Percentiles rank a stretch among this genome's conserved stretches.
These are phyloP conservation scores for Aspidapion aeneum DNA, from an alignment of 2,888 invertebrate species.

Conservation along the genomic window DNA sequence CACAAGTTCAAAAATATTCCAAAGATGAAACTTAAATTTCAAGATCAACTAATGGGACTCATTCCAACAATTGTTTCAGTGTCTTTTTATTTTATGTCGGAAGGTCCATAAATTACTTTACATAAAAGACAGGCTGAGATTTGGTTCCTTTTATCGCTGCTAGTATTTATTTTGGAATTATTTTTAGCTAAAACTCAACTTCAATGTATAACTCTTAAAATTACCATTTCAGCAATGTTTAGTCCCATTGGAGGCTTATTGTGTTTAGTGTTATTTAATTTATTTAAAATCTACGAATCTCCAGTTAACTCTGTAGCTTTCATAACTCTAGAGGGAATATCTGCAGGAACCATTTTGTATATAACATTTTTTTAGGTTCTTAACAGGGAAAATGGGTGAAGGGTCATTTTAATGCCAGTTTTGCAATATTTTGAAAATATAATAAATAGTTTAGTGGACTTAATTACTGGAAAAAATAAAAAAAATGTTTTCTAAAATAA, in stretches of 20 bases:
- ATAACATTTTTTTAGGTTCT: constrained; percentile 51
- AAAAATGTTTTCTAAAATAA: constrained; percentile 2
- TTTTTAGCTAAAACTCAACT: constrained; percentile 47
- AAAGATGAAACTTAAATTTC: constrained; percentile 26
- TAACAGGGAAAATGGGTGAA: constrained; percentile 44
- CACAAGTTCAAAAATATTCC: constrained; percentile 13
- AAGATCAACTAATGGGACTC: constrained; percentile 44
- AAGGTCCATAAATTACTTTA: constrained; percentile 54
- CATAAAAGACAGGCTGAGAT: constrained; percentile 48
- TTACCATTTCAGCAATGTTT: constrained; percentile 49
- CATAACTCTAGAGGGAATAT: constrained; percentile 48
- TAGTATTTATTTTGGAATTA: constrained; percentile 52
- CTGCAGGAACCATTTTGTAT: constrained; percentile 52
- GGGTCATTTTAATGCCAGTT: constrained; percentile 45
- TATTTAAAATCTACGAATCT: constrained; percentile 28
- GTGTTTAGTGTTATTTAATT: constrained; percentile 37
- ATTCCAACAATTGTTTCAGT: constrained; percentile 50
- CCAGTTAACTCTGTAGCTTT: constrained; percentile 45
- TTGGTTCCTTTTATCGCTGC: constrained; percentile 54
- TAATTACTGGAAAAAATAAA: background rate
- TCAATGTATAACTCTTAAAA: constrained; percentile 45
- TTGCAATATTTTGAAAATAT: constrained; percentile 34
- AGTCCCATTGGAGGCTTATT: constrained; percentile 52
- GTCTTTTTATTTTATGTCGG: constrained; percentile 54
- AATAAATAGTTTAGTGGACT: background rate